A percentile compares a stretch with the other conserved stretches of the same genome.
Evolutionary conservation across 2,888 invertebrate species (phyloP).

Genomic region (Hypercompe scribonia): DNA sequence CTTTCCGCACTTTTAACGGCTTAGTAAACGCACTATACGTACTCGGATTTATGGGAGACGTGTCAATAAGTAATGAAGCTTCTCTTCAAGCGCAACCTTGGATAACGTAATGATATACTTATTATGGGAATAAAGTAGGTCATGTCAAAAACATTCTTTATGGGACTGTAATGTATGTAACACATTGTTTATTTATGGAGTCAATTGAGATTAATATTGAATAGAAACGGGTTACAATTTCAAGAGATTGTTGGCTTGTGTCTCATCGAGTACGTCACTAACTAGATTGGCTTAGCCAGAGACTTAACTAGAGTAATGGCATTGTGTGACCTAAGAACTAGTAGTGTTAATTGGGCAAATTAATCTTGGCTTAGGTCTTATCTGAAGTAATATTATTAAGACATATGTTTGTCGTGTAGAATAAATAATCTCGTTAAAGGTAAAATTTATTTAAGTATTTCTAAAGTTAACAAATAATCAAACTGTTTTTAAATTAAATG

Average conservation of each 20-base stretch:
- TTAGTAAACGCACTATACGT: not conserved
- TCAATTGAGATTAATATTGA: not conserved
- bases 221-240: too few species aligned
- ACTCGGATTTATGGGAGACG: constrained; percentile 1
- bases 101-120: not conserved
- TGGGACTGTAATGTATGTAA: too few species aligned
- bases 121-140: not conserved
- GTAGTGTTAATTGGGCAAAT: too few species aligned
- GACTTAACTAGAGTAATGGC: too few species aligned
- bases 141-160: not conserved
- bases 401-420: not conserved
- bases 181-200: too few species aligned
- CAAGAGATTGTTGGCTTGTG: too few species aligned
- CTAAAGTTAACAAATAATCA: not conserved
- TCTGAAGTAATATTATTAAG: not conserved
- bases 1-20: not conserved
- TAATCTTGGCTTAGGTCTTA: too few species aligned
- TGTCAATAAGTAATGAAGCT: constrained; percentile 16
- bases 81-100: constrained; percentile 3
- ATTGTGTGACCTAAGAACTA: too few species aligned
- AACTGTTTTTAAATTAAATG: not conserved
- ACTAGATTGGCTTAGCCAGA: too few species aligned
- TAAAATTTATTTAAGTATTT: not conserved
- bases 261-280: too few species aligned
- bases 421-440: not conserved